phyloP scores from a whole-genome alignment of 2,888 invertebrate genomes.

The Cancer borealis region DNA sequence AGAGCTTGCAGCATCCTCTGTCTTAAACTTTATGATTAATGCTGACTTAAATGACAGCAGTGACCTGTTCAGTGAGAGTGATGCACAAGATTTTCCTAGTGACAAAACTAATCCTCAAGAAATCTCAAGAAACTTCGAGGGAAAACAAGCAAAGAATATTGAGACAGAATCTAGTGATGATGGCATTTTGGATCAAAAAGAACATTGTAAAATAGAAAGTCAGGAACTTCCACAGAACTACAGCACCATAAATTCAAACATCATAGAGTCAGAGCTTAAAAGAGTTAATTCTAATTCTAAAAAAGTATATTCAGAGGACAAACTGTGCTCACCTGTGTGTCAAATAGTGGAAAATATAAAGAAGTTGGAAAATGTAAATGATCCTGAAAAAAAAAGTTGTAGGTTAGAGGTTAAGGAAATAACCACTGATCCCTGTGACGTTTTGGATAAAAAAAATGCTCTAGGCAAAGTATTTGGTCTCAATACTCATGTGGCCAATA shows the following conservation, averaged over 20 bases:
- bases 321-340: background rate
- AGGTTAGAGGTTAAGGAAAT: background rate
- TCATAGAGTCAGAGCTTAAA: background rate
- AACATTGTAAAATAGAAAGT: background rate
- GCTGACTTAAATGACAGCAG: constrained; percentile 36
- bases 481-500: background rate
- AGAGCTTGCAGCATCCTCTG: background rate
- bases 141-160: background rate
- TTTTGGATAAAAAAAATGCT: background rate
- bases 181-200: background rate
- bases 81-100: background rate
- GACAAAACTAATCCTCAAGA: background rate
- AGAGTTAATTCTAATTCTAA: background rate
- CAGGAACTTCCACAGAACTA: background rate
- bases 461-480: background rate
- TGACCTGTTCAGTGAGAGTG: constrained; percentile 40
- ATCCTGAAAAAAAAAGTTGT: background rate
- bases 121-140: background rate
- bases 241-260: background rate
- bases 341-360: no score
- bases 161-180: background rate
- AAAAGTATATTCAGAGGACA: background rate
- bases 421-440: background rate
- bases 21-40: background rate
- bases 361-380: background rate